Evolutionary conservation across 2,888 invertebrate genomes (phyloP).

Genomic region (Plusia festucae): DNA sequence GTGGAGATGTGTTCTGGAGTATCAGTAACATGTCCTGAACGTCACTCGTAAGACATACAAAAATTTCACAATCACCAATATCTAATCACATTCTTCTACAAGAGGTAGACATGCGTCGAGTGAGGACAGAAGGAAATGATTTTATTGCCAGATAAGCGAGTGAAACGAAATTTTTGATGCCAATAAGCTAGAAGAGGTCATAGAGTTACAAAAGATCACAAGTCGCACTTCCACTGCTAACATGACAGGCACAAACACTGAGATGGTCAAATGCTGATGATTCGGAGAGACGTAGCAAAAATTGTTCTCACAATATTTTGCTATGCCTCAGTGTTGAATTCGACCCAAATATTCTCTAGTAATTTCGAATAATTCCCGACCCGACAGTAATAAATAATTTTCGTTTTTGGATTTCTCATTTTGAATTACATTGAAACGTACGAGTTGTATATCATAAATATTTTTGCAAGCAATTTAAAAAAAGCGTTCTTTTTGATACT

Average conservation of each 20-base stretch:
- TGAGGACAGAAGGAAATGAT: slow-evolving; percentile 53
- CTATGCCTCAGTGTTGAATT: slow-evolving; percentile 51
- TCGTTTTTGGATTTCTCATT: too few species aligned
- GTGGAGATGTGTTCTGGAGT: slow-evolving; percentile 68
- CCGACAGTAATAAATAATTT: too few species aligned
- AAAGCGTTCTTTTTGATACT: too few species aligned
- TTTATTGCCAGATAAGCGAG: slow-evolving; percentile 69
- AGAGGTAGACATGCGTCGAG: slow-evolving; percentile 78
- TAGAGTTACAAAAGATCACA: slow-evolving; percentile 58
- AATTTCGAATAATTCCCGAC: too few species aligned
- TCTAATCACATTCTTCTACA: slow-evolving; percentile 74
- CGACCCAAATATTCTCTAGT: slow-evolving; percentile 18
- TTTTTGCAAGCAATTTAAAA: not conserved
- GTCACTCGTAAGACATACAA: slow-evolving; percentile 65
- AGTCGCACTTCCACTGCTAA: slow-evolving; percentile 70
- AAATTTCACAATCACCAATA: slow-evolving; percentile 78
- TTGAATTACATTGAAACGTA: too few species aligned
- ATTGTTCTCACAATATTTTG: slow-evolving; percentile 58
- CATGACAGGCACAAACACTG: slow-evolving; percentile 77
- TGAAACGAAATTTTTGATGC: slow-evolving; percentile 67
- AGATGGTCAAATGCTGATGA: slow-evolving; percentile 77
- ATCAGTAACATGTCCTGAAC: slow-evolving; percentile 68
- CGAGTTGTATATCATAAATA: not conserved
- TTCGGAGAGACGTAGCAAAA: slow-evolving; percentile 60
- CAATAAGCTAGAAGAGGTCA: slow-evolving; percentile 73